Base-by-base conservation (phyloP, 2,888 invertebrate species). In the Philopedon plagiatum region DNA sequence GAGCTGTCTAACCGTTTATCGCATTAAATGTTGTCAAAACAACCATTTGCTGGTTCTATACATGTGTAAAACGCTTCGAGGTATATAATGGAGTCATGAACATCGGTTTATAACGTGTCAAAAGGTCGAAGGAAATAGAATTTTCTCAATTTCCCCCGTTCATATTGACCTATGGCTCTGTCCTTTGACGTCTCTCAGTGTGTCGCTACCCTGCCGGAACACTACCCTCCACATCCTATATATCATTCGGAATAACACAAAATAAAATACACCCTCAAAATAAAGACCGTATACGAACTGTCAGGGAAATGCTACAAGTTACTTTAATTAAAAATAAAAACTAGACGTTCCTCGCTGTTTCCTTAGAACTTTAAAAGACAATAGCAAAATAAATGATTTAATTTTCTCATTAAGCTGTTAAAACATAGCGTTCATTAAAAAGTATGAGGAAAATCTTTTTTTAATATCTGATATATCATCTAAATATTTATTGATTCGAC, bases 101-200 rank as follows among this genome's bases (percentile, higher is more conserved):
- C 76, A 76, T 75, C 74, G 74, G 71, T 69, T 74, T 73, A 76
- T 77, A 75, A 73, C 78, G 72, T 74, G 72, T 76, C 76, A 77
- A 78, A 79, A 78, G 79, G 76, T 76, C 77, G 73, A 76, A 79
- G 81, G 81, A 82, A 82, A 84, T 84, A 78, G 83, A 83, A 82
- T 84, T 84, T 84, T 84, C 82, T 82, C 83, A 84, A 84, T 84
- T 84, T 84, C 84, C 84, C 83, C 82, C 80, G 79, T 79, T 81
- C 80, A 77, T 78, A 82, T 76, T 77, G 78, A 78, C 76, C 76
- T 67, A 71, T 73, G 68, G 67, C 71, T 61, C 18, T 51, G 64
- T 26, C 62, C 69, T 71, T 74, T 71, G 72, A 75, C 69, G 67
- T 63, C 62, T 64, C 56, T 60, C 58, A 71, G 51, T 60, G 64